Evolutionary conservation across 2,113 vertebrate genomes (phyloP).

Genomic region (Panurus biarmicus): DNA sequence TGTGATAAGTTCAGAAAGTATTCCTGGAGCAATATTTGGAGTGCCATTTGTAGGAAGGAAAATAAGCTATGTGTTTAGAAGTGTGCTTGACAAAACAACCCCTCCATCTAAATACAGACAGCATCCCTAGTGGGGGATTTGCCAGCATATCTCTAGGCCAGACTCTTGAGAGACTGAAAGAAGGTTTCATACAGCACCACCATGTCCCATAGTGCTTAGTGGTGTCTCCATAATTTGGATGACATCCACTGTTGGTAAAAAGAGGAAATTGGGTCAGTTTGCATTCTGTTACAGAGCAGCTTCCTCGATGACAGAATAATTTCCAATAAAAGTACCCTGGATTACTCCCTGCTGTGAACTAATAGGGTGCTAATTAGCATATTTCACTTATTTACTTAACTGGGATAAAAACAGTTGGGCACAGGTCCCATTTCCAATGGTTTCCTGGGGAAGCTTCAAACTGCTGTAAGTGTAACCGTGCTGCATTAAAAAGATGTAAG

Average conservation of each 20-base stretch:
- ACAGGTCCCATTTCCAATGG: constrained; percentile 70
- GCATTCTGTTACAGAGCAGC: constrained; percentile 70
- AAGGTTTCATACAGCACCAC: neutral
- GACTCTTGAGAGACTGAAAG: neutral
- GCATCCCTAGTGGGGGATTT: neutral
- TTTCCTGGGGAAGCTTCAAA: constrained; percentile 71
- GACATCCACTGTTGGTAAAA: constrained; percentile 46
- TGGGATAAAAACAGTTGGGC: constrained; percentile 74
- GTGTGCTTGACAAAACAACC: neutral
- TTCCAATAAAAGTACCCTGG: constrained; percentile 73
- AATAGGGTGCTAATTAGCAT: constrained; percentile 82
- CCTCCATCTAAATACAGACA: constrained; percentile 14
- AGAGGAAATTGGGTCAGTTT: constrained; percentile 64
- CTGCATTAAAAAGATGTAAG: constrained; percentile 51
- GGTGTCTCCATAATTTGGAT: constrained; percentile 49
- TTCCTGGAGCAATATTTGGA: neutral
- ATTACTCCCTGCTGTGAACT: constrained; percentile 78
- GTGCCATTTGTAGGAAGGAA: neutral
- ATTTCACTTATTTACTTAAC: constrained; percentile 82
- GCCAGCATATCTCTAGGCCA: neutral
- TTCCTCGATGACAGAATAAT: constrained; percentile 76
- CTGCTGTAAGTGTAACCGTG: constrained; percentile 37
- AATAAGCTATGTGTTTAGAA: neutral
- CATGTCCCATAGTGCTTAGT: neutral
- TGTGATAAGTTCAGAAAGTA: neutral